Evolutionary conservation across 2,888 invertebrate species (phyloP).

Genomic region (Keiferia lycopersicella): DNA sequence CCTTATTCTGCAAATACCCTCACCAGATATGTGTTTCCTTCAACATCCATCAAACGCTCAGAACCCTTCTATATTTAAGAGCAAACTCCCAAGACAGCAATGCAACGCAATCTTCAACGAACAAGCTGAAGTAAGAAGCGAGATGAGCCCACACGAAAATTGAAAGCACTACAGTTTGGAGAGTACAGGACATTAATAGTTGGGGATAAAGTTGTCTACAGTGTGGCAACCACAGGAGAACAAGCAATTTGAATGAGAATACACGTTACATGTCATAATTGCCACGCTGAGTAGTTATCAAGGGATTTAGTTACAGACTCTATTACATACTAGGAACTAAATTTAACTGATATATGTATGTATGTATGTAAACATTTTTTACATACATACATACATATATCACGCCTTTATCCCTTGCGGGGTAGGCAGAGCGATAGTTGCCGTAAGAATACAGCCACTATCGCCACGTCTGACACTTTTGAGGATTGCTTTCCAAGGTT

Average conservation of each 20-base stretch:
- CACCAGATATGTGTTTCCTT: neutral
- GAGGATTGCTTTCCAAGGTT: too few relatives aligned
- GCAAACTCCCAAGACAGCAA: neutral
- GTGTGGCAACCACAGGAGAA: constrained; percentile 1
- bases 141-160: neutral
- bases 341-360: neutral
- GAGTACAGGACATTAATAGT: constrained; percentile 21
- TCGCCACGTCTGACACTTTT: too few relatives aligned
- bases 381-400: too few relatives aligned
- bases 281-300: neutral
- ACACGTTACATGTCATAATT: neutral
- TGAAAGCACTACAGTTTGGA: constrained; percentile 10
- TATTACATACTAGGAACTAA: neutral
- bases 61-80: neutral
- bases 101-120: neutral
- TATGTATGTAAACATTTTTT: too few relatives aligned
- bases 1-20: neutral
- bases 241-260: neutral
- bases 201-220: constrained; percentile 26
- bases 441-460: too few relatives aligned
- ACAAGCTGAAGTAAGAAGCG: neutral
- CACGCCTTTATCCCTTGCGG: too few relatives aligned
- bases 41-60: constrained; percentile 6
- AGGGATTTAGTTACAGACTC: neutral
- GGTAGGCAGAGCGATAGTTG: too few relatives aligned